Conservation (phyloP, 2,113 vertebrate species). For the Phalacrocorax carbo region DNA sequence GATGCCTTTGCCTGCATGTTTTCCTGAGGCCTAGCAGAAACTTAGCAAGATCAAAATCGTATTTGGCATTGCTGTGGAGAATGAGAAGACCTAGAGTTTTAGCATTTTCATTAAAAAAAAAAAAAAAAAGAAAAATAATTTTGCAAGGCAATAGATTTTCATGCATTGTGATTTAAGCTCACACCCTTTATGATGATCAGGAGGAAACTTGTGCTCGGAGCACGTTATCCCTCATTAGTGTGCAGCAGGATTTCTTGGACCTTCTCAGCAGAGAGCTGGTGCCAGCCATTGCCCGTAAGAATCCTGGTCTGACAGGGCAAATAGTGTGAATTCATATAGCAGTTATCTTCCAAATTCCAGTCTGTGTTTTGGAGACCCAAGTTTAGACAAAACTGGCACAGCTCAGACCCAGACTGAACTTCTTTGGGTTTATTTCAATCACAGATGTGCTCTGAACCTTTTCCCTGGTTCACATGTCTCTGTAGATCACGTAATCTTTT, state of each 20-base stretch:
- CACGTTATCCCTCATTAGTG: background rate
- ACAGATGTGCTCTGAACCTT: constrained; percentile 38
- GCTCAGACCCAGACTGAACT: background rate
- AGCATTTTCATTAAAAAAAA: background rate
- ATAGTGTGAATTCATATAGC: background rate
- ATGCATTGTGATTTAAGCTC: background rate
- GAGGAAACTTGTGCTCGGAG: background rate
- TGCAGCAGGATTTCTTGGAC: background rate
- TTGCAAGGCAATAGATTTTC: background rate
- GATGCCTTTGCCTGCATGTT: background rate
- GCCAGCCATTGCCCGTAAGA: background rate
- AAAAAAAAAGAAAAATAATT: background rate
- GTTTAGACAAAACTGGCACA: constrained; percentile 7
- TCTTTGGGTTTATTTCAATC: background rate
- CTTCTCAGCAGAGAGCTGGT: background rate
- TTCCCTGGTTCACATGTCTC: background rate
- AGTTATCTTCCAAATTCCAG: background rate
- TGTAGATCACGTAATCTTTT: constrained; percentile 18
- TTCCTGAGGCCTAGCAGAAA: background rate
- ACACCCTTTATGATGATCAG: background rate
- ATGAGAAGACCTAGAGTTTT: background rate
- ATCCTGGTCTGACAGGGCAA: background rate
- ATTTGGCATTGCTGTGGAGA: background rate
- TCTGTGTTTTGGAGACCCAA: background rate
- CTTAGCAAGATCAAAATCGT: background rate